Base-by-base conservation (phyloP, 2,888 invertebrate genomes). In the Cheilosia urbana region DNA sequence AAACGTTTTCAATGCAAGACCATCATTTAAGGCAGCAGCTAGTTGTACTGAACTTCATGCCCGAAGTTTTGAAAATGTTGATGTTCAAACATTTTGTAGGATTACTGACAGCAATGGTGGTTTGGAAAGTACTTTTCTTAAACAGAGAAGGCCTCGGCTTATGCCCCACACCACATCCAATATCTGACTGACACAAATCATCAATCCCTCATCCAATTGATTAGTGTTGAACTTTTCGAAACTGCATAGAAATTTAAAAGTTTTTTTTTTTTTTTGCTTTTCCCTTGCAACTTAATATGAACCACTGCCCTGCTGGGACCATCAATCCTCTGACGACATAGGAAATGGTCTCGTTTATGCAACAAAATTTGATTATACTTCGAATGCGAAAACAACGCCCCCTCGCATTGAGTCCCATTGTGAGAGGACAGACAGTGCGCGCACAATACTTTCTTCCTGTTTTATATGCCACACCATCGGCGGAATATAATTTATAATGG, bases 401-500 rank as follows among this genome's bases (percentile, higher is more conserved):
- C 21, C 71, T 53, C 71, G 21, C 66, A 65, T 34, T 51, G 24
- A n/a, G 24, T 19, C 21, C 37, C 6, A 30, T 19, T 30, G 53
- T 17, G 17, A n/a, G 40, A 27, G 65, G 47, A 9, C 17, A 17
- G 13, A 68, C 42, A 47, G 15, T 58, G 73, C 37, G 55, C 13
- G 21, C 30, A 62, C 21, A 45, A 51, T 58, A 66, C 60, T 69
- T 63, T 69, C 63, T 34, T 69, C 68, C 83, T 83, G 73, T 75
- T 80, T 79, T 79, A 69, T 84, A 75, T 84, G 75, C 75, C 87
- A 87, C 75, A 82, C 77, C 87, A 88, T 88, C 87, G 87, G 80
- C 79, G 85, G 73, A 87, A 81, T 85, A 88, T 88, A 88, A 88
- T 88, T 88, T 88, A 88, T 88, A 88, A 88, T 87, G 63, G 77